Evolutionary conservation across 2,888 invertebrate genomes (phyloP).

Genomic region (Chalcosyrphus nemorum): DNA sequence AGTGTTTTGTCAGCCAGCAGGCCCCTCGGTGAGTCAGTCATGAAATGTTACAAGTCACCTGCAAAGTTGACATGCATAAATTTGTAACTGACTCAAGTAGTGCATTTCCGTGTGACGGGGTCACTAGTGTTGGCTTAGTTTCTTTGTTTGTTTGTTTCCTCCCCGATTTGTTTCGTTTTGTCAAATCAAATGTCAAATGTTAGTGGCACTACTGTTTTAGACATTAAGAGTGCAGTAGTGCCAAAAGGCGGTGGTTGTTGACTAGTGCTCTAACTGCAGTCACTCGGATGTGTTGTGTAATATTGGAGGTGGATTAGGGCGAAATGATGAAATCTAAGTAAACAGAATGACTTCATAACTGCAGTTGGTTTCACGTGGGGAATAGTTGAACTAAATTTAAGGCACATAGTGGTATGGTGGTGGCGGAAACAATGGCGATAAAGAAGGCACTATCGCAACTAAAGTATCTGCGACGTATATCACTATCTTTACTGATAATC

Average conservation of each 20-base stretch:
- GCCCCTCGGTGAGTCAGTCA: constrained; percentile 50
- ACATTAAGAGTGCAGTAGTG: too few species aligned
- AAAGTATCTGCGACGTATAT: too few species aligned
- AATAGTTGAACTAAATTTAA: too few species aligned
- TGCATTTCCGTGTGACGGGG: constrained; percentile 62
- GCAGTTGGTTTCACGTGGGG: too few species aligned
- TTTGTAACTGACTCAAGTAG: constrained; percentile 59
- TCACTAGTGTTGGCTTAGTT: constrained; percentile 26
- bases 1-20: constrained; percentile 68
- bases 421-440: too few species aligned
- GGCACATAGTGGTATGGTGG: too few species aligned
- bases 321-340: too few species aligned
- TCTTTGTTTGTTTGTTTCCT: not conserved
- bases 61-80: constrained; percentile 68
- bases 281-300: too few species aligned
- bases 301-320: too few species aligned
- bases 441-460: too few species aligned
- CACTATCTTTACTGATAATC: too few species aligned
- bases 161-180: not conserved
- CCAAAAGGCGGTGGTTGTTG: not conserved
- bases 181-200: not conserved
- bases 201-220: not conserved
- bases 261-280: not conserved
- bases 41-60: constrained; percentile 72
- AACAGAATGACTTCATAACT: too few species aligned